Percentiles rank a stretch among this genome's conserved stretches.
phyloP scores from a whole-genome alignment of 2,797 vertebrate species.

The Crypturellus tataupa region DNA sequence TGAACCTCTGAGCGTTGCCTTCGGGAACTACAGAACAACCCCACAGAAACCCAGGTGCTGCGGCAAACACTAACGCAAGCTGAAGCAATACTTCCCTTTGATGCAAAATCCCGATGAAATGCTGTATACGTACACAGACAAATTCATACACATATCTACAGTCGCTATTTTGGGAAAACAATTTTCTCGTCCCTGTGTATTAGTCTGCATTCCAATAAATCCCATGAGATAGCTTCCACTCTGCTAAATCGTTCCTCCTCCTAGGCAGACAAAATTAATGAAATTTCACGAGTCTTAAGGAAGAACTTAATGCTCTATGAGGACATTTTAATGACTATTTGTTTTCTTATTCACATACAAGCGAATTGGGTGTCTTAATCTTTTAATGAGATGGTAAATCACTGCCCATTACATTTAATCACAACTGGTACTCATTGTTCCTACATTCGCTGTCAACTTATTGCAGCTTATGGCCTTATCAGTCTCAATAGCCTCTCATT shows the following conservation, averaged over 20 bases:
- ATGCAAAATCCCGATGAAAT: not conserved
- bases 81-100: not conserved
- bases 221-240: not conserved
- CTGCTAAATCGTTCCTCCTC: not conserved
- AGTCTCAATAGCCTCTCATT: slow-evolving; percentile 37
- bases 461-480: slow-evolving; percentile 1
- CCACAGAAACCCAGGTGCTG: not conserved
- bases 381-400: slow-evolving; percentile 54
- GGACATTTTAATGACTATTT: slow-evolving; percentile 16
- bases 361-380: not conserved
- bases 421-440: slow-evolving; percentile 37
- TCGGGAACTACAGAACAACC: not conserved
- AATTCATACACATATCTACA: not conserved
- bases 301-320: not conserved
- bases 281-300: not conserved
- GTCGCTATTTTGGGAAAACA: not conserved
- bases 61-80: not conserved
- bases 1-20: slow-evolving; percentile 38
- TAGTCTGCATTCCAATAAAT: accelerated
- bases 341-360: slow-evolving; percentile 34
- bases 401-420: slow-evolving; percentile 33
- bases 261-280: not conserved
- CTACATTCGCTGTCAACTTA: not conserved
- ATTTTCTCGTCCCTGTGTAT: accelerated
- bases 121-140: accelerated